A percentile compares a stretch with the other conserved stretches of the same genome.
Conservation (phyloP, 2,888 invertebrate genomes). For the Hesperia comma region DNA sequence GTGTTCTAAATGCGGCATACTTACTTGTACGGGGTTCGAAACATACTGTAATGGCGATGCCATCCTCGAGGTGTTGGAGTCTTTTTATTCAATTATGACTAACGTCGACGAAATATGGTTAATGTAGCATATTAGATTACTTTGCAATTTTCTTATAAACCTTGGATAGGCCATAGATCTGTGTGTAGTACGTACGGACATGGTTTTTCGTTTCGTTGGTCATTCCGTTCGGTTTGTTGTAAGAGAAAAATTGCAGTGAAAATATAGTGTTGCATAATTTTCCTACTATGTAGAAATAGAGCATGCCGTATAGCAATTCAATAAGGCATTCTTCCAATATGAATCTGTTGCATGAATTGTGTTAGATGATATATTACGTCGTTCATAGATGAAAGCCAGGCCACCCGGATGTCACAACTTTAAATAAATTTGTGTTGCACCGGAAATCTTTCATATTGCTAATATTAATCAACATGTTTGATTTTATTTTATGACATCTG, state of each 20-base stretch:
- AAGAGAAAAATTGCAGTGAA: no score
- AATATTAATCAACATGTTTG: slow-evolving; percentile 15
- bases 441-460: background rate
- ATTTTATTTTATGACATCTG: background rate
- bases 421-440: slow-evolving; percentile 17
- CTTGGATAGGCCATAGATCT: background rate
- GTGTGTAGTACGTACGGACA: no score
- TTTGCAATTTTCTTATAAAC: background rate
- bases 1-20: slow-evolving; percentile 57
- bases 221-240: no score
- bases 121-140: background rate
- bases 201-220: no score
- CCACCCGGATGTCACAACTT: slow-evolving; percentile 3
- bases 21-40: slow-evolving; percentile 72
- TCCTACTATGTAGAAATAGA: background rate
- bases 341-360: slow-evolving; percentile 6
- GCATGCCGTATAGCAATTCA: background rate
- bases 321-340: slow-evolving; percentile 11
- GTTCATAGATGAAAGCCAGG: slow-evolving; percentile 9
- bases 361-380: slow-evolving; percentile 13
- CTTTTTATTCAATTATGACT: slow-evolving; percentile 78
- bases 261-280: background rate
- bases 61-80: slow-evolving; percentile 1
- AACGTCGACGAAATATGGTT: slow-evolving; percentile 45
- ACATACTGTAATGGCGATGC: slow-evolving; percentile 75